These are phyloP conservation scores for Lerista edwardsae DNA, from an alignment of 2,797 vertebrate genomes.

Conservation along the genomic window DNA sequence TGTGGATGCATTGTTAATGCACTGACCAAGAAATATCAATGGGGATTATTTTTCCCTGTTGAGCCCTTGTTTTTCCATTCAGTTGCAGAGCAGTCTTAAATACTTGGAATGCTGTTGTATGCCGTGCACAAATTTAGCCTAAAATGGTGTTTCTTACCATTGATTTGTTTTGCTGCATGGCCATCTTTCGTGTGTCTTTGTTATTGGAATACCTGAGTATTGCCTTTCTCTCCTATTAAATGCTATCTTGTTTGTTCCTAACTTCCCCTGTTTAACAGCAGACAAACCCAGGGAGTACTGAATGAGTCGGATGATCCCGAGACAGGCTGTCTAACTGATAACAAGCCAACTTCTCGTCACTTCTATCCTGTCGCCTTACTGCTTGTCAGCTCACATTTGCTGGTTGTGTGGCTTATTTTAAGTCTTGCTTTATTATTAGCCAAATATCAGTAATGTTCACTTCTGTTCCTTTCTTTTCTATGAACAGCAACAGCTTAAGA, in stretches of 20 bases:
- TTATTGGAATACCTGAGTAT: slow-evolving; percentile 57
- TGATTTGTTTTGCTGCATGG: slow-evolving; percentile 2
- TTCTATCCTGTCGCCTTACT: slow-evolving; percentile 99
- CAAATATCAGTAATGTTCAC: slow-evolving; percentile 98
- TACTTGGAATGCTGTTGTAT: background rate
- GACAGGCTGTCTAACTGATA: slow-evolving; percentile 91
- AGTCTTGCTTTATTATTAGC: slow-evolving; percentile 99
- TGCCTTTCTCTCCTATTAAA: slow-evolving; percentile 75
- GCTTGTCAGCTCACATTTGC: slow-evolving; percentile 99
- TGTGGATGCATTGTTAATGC: background rate
- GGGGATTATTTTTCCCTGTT: background rate
- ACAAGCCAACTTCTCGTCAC: slow-evolving; percentile 98
- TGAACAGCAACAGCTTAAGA: slow-evolving; percentile 71
- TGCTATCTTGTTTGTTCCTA: slow-evolving; percentile 79
- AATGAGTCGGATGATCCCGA: slow-evolving; percentile 96
- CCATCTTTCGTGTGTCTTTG: slow-evolving; percentile 35
- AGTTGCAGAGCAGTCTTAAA: background rate
- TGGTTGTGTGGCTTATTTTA: slow-evolving; percentile 99
- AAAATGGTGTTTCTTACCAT: slow-evolving; percentile 33
- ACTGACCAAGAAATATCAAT: background rate
- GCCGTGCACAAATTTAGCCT: background rate
- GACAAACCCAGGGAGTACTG: slow-evolving; percentile 91
- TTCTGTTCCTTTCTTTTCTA: slow-evolving; percentile 77
- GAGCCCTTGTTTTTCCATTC: background rate
- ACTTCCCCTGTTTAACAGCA: slow-evolving; percentile 86